Evolutionary conservation across 2,113 vertebrate species (phyloP), one percentile per base, ranked within the genome.

Genomic region (Penelope pileata): DNA sequence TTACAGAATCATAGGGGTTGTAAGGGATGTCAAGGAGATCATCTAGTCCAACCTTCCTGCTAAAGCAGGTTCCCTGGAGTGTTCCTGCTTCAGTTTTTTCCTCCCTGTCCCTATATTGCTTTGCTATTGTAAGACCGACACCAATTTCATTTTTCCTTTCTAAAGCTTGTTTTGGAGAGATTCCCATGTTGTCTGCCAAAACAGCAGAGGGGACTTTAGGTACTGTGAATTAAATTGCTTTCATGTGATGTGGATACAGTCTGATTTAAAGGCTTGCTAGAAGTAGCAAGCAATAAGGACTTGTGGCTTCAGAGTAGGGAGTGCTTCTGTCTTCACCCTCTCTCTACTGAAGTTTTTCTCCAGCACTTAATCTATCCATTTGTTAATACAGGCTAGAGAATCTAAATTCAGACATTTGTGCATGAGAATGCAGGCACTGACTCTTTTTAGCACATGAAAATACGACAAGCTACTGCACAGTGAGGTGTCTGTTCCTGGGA

Each of bases 341-440:
- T 16, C 40, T 66, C 34, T 45, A 50, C 30, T 67, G 42, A 51
- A 90, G 68, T 91, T 96, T 74, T 86, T 81, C 34, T 95, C 26
- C 56, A 93, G 83, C 54, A 36, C 23, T 87, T 82, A 78, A 27
- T 86, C 72, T 56, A 47, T 70, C 60, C 54, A 36, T 81, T 95
- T 93, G 76, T 94, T 94, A 88, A 43, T 70, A 43, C 0, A 81
- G 83, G 60, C 50, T 83, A 27, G 43, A 70, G 60, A 80, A 74
- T 95, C 76, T 95, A 90, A 92, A 95, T 88, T 88, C 91, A 91
- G 85, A 86, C 17, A 22, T 27, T 16, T 73, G 93, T 85, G 77
- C 34, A 7, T 88, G 59, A 88, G 91, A 88, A 93, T 86, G 60
- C 51, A 83, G 68, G 53, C 88, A 81, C 45, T 83, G 72, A 59